Conservation (phyloP, 2,113 vertebrate genomes). For the Notiomystis cincta region DNA sequence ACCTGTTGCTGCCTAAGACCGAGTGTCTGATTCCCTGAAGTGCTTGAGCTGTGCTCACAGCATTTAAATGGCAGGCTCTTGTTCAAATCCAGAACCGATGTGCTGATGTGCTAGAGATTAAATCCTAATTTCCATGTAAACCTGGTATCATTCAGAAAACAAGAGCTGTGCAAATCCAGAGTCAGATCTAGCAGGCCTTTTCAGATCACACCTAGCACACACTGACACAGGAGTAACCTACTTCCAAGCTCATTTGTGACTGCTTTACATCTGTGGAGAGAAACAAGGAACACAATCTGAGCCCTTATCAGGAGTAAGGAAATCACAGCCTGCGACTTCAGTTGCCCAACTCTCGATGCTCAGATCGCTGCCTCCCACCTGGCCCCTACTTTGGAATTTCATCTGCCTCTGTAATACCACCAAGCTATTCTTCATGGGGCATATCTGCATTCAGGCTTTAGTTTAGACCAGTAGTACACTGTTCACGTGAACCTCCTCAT, state of each 20-base stretch:
- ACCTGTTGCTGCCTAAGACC: background rate
- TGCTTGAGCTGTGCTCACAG: background rate
- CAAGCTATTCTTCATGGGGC: background rate
- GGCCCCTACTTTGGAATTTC: background rate
- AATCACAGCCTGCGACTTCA: background rate
- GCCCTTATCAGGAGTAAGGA: background rate
- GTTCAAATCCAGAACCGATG: background rate
- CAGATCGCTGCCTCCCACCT: background rate
- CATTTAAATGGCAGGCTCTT: background rate
- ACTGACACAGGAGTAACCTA: background rate
- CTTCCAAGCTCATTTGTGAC: background rate
- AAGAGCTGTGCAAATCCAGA: background rate
- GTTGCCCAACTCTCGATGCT: accelerated
- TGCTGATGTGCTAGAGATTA: background rate
- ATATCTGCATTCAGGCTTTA: background rate
- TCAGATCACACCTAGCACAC: background rate
- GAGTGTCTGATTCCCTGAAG: background rate
- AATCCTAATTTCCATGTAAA: background rate
- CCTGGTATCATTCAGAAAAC: background rate
- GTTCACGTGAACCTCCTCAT: background rate
- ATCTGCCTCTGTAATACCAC: background rate
- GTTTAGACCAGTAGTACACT: background rate
- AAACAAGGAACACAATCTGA: background rate
- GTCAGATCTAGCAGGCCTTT: background rate
- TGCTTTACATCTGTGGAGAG: background rate